Base-by-base conservation (phyloP, 2,888 invertebrate genomes). In the Chesias legatella region DNA sequence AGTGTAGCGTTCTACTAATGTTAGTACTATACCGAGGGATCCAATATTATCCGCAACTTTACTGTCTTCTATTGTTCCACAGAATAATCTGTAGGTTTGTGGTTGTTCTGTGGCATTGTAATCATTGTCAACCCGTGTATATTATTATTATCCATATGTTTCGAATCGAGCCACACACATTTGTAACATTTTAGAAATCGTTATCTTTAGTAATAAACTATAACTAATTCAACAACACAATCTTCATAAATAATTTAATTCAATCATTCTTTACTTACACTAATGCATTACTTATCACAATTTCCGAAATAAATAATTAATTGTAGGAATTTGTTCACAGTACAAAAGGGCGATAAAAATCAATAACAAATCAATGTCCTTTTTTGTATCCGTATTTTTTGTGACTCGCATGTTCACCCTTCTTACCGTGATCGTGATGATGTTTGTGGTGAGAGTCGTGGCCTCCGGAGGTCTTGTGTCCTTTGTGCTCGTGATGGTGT, bases 381-480 rank as follows among this genome's bases (percentile, higher is more conserved):
- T 91, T 90, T 58, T 90, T 90, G 63, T 90, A 92, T 47, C 93
- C 93, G 91, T 93, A 94, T 71, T 94, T 92, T 75, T 95, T 95
- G 75, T 94, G 93, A 56, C 93, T 93, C 47, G 93, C 92, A 63
- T 94, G 92, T 28, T 93, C 94, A 7, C 94, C 94, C 73, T 95
- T 95, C 82, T 95, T 94, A 53, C 92, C 94, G 59, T 93, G 91
- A 57, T 93, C 91, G 63, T 92, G 90, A 51, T 93, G 92, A 70
- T 94, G 93, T 21, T 91, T 90, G 73, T 94, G 91, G 64, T 95
- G 94, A 48, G 92, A 91, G 46, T 94, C 92, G 63, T 95, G 94
- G 5, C 94, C 95, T 8, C 91, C 93, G 40, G 92, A 90, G 48
- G 92, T 91, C 75, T 95, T 94, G 76, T 95, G 94, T 0, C 95